Percentiles rank a stretch among this genome's conserved stretches.
Evolutionary conservation across 2,113 vertebrate species (phyloP).

Genomic region (Alethe diademata): DNA sequence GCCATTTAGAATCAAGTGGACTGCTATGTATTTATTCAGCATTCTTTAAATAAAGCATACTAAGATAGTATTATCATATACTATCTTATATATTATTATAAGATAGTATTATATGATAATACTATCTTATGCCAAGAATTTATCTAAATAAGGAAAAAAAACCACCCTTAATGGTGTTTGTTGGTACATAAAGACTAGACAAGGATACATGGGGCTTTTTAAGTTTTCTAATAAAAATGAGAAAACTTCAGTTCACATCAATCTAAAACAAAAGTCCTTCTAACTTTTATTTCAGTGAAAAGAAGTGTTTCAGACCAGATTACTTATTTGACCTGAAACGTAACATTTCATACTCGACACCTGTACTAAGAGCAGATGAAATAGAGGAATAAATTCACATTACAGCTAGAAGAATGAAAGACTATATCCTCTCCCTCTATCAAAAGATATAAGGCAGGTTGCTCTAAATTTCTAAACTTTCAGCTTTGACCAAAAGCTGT

Average conservation of each 20-base stretch:
- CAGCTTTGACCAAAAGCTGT: neutral
- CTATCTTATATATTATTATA: too few relatives aligned
- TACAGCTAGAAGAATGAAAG: neutral
- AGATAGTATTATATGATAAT: neutral
- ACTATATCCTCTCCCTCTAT: neutral
- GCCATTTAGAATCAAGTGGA: neutral
- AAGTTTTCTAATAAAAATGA: neutral
- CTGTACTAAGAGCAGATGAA: neutral
- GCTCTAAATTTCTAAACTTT: neutral
- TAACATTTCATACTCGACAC: neutral
- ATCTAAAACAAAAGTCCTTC: neutral
- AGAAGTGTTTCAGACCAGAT: neutral
- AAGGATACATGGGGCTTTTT: fast-evolving
- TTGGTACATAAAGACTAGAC: neutral
- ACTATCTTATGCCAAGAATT: neutral
- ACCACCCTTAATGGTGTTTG: fast-evolving
- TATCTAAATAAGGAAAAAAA: neutral
- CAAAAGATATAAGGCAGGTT: neutral
- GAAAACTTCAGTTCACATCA: neutral
- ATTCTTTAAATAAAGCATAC: neutral
- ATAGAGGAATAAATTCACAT: neutral
- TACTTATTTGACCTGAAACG: neutral
- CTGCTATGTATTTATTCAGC: neutral
- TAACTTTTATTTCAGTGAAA: neutral
- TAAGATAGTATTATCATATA: too few relatives aligned